Base-by-base conservation (phyloP, 2,797 vertebrate genomes). In the Gymnoscopelus braueri region DNA sequence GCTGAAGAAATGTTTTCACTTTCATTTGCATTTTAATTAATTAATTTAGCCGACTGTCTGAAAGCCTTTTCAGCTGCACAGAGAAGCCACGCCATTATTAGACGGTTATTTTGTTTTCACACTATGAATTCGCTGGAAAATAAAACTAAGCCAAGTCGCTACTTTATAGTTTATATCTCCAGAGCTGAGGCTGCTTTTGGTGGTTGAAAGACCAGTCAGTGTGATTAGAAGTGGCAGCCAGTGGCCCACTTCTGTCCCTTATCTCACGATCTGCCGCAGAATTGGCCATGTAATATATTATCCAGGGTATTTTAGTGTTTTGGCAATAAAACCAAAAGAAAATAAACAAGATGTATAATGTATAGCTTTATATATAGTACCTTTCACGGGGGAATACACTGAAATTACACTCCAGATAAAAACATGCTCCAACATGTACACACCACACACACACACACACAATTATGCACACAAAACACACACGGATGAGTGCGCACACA, bases 111-210 rank as follows among this genome's bases (percentile, higher is more conserved):
- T 56, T 29, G n/a, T 63, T 70, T 70, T 63, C 73, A 74, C 53
- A 67, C 65, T 71, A 61, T 60, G 82, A 79, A 74, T 61, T 72
- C 67, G 75, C 72, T 79, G 29, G n/a, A 78, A 78, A 77, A 72
- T 72, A 65, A 60, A 83, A 74, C 29, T 0, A 51, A 65, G 51
- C 56, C 70, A 76, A 63, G 57, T 53, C 35, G 4, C 63, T 69
- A 78, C 53, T 74, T 80, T 44, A 44, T 8, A 8, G 35, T 10
- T 67, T 63, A 59, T 50, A 75, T 77, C 60, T 75, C 56, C 64
- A 61, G 71, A 9, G 1, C 62, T 14, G 65, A 58, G 55, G 1
- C 65, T 5, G 32, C 58, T 26, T 64, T 32, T 23, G n/a, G 49
- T 51, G 73, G 73, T 75, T 47, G 47, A 49, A 63, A 69, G 73